Percentiles rank a stretch among this genome's conserved stretches.
These are phyloP conservation scores for Holacanthella duospinosa DNA, from an alignment of 2,888 invertebrate species.

Conservation along the genomic window DNA sequence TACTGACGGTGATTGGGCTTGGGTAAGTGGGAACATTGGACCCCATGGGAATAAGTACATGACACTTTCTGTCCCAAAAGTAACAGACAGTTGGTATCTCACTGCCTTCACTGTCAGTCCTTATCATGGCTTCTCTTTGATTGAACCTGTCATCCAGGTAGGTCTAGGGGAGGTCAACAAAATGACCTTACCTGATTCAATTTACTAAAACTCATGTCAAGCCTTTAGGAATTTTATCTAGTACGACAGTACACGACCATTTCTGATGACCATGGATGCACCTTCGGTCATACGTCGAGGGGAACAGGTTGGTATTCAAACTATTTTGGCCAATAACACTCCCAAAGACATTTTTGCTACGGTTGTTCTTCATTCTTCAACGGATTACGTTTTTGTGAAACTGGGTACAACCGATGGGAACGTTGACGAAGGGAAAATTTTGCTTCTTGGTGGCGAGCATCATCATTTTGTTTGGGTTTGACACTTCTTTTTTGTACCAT, in stretches of 20 bases:
- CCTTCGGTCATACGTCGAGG: constrained; percentile 45
- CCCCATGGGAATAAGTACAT: constrained; percentile 43
- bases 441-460: constrained; percentile 45
- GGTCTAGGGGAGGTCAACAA: constrained; percentile 18
- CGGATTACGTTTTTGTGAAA: constrained; percentile 46
- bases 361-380: constrained; percentile 45
- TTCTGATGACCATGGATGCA: constrained; percentile 47
- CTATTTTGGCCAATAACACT: constrained; percentile 41
- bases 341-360: constrained; percentile 40
- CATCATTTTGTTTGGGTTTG: constrained; percentile 47
- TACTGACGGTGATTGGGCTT: constrained; percentile 43
- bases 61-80: constrained; percentile 40
- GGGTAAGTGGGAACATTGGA: constrained; percentile 41
- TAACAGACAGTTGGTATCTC: constrained; percentile 46
- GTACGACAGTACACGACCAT: constrained; percentile 44
- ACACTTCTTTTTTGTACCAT: neutral
- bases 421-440: constrained; percentile 43
- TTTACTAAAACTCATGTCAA: too few relatives aligned
- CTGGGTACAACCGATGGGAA: constrained; percentile 45
- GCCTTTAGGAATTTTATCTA: too few relatives aligned
- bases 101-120: constrained; percentile 47
- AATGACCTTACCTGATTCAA: neutral
- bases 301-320: constrained; percentile 44
- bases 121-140: constrained; percentile 46
- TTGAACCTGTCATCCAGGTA: constrained; percentile 44